Conservation (phyloP, 2,888 invertebrate species). For the Deilephila elpenor region DNA sequence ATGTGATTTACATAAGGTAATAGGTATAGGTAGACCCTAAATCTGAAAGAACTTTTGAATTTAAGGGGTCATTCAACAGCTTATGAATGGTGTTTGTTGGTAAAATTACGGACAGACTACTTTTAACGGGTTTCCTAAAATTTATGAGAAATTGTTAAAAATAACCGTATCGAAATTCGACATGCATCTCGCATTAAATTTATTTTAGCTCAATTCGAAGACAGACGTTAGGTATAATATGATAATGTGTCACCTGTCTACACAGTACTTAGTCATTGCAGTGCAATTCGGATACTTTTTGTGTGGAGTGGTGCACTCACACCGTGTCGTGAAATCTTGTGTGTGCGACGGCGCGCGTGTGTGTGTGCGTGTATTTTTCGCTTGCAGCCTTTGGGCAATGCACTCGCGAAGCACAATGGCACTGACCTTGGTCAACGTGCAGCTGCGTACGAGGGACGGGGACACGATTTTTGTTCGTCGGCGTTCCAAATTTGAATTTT, state of each 20-base stretch:
- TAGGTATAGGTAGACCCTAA: too few relatives aligned
- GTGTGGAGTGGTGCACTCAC: conserved; percentile 51
- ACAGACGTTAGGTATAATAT: not conserved
- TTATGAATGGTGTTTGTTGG: too few relatives aligned
- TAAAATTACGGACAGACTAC: too few relatives aligned
- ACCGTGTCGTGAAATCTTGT: conserved; percentile 40
- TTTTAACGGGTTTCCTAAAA: not conserved
- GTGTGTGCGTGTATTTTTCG: conserved; percentile 67
- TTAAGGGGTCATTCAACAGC: too few relatives aligned
- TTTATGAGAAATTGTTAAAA: not conserved
- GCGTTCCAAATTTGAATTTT: conserved; percentile 40
- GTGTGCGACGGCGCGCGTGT: conserved; percentile 33
- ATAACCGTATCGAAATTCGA: not conserved
- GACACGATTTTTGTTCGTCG: conserved; percentile 30
- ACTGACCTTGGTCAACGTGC: conserved; percentile 77
- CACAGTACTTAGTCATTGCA: conserved; percentile 54
- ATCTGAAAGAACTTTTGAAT: too few relatives aligned
- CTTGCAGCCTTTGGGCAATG: conserved; percentile 78
- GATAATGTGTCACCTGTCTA: conserved; percentile 21
- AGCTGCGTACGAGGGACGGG: conserved; percentile 68
- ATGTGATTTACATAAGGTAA: too few relatives aligned
- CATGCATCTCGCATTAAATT: not conserved
- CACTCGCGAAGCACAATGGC: conserved; percentile 74
- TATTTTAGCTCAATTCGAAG: not conserved
- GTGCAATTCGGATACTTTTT: conserved; percentile 77